Evolutionary conservation across 2,888 invertebrate genomes (phyloP), one percentile per base, ranked within the genome.

Genomic region (Eubasilissa splendida): DNA sequence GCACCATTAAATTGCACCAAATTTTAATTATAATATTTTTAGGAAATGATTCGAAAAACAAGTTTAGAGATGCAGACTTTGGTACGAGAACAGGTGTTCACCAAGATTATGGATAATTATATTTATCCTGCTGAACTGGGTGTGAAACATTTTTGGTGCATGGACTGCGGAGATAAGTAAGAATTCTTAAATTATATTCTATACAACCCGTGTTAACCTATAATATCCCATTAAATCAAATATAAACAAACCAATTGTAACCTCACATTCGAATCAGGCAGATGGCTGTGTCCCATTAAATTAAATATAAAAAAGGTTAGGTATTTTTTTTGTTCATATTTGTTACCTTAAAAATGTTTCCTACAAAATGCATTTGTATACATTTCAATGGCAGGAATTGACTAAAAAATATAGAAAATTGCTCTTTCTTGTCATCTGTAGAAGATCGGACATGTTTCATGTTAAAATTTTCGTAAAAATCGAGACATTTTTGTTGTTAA

Each of bases 91-190:
- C 85, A 90, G n/a, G 84, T 90, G 70, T 90, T 90, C 83, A 87
- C 87, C 3, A 89, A 88, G 85, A 87, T 88, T 63, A 86, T 88
- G 80, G 88, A 89, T 66, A 89, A 87, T 83, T 87, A 88, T 85
- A 86, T 85, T 86, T 88, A 84, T 87, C 89, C 79, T 82, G 86
- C 80, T 85, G 86, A 80, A 85, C 86, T 84, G 81, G 91, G 90
- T n/a, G 85, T 88, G 82, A 88, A 88, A 85, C 85, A 89, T 63
- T 91, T 87, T 86, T 85, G 88, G n/a, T 92, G 92, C 85, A 90
- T 87, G 54, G 90, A 91, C 84, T 92, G 92, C 85, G 89, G 91
- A 66, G 91, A 92, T 86, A 90, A 90, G 92, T 92, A 88, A 88
- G 89, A 86, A 76, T 52, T 52, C 73, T 71, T 14, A 9, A 22